Evolutionary conservation across 92 coral and sea anemone species (phyloP).

Genomic region (Phymanthus crucifer): DNA sequence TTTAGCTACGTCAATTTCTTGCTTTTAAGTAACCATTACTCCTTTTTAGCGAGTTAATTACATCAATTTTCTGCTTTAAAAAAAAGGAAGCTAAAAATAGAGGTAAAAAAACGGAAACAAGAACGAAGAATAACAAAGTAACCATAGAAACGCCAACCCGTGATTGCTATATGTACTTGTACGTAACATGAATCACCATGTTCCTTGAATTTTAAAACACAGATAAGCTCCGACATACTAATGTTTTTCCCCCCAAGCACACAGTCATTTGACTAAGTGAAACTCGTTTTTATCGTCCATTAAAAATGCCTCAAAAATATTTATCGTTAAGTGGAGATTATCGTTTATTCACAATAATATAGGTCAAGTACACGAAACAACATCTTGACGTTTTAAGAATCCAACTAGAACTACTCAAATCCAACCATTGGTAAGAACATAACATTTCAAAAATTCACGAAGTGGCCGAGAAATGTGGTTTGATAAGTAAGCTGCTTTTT

Average conservation of each 20-base stretch:
- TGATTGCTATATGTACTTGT: not conserved
- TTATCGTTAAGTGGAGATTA: not conserved
- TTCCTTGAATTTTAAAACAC: not conserved
- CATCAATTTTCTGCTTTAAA: not conserved
- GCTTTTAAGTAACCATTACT: not conserved
- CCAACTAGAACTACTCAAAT: too few species aligned
- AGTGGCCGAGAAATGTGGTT: not conserved
- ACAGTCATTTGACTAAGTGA: not conserved
- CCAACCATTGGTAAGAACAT: not conserved
- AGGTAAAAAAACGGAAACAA: not conserved
- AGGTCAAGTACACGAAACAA: not conserved
- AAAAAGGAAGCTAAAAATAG: not conserved
- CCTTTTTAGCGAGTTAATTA: not conserved
- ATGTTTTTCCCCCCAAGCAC: not conserved
- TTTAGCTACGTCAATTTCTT: not conserved
- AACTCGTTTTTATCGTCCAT: not conserved
- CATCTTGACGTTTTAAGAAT: not conserved
- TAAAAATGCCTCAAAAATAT: not conserved
- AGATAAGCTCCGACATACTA: not conserved
- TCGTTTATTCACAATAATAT: not conserved
- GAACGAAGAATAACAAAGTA: not conserved
- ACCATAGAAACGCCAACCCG: not conserved
- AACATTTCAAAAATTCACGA: not conserved
- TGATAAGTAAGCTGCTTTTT: too few species aligned
- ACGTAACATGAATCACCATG: not conserved